Evolutionary conservation across 2,113 vertebrate genomes (phyloP).

Genomic region (Okapia johnstoni): DNA sequence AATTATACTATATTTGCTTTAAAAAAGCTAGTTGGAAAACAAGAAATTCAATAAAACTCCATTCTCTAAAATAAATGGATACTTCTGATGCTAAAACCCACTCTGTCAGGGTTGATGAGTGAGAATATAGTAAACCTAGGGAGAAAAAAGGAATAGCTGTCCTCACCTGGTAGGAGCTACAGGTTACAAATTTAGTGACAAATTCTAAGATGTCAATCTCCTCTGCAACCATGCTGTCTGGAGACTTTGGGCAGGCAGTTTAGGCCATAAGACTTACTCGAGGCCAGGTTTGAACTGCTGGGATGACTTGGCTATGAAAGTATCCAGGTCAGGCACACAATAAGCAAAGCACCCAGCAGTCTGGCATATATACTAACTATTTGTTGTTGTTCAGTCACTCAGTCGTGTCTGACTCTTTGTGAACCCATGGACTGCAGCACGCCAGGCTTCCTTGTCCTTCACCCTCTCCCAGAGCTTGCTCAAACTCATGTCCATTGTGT

Average conservation of each 20-base stretch:
- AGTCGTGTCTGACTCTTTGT: fast-evolving
- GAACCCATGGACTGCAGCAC: not conserved
- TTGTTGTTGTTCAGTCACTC: not conserved
- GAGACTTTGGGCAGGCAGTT: not conserved
- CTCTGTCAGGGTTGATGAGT: not conserved
- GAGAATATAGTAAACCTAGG: not conserved
- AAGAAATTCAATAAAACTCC: not conserved
- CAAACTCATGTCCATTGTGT: not conserved
- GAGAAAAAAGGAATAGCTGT: not conserved
- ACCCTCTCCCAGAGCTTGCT: not conserved
- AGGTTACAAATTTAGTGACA: not conserved
- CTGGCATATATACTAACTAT: not conserved
- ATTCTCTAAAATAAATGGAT: slow-evolving; percentile 5
- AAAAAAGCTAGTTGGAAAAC: not conserved
- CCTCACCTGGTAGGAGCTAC: not conserved
- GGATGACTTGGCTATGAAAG: not conserved
- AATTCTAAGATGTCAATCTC: not conserved
- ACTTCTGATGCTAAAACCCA: not conserved
- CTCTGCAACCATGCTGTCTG: not conserved
- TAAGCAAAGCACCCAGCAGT: not conserved
- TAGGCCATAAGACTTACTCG: not conserved
- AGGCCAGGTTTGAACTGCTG: not conserved
- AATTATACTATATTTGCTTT: not conserved
- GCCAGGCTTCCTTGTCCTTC: not conserved
- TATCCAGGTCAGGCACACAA: not conserved